phyloP scores from a whole-genome alignment of 2,797 vertebrate genomes.

The Toxotes lorentzi region DNA sequence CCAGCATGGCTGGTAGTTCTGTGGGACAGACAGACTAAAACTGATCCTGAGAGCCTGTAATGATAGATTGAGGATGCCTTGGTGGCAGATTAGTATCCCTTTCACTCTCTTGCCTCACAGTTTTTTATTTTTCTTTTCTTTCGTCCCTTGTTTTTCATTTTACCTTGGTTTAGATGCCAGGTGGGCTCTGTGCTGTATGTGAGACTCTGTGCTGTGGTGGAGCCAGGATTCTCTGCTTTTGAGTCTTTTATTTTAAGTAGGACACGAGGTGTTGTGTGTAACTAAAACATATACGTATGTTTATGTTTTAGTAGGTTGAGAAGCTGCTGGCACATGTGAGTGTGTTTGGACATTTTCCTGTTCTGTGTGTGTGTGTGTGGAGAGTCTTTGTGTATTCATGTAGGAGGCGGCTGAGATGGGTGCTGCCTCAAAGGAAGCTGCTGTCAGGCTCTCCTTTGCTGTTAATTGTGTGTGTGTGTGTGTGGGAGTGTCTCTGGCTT shows the following conservation, averaged over 20 bases:
- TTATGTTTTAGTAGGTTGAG: conserved; percentile 43
- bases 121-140: conserved; percentile 3
- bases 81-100: neutral
- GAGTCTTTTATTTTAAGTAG: conserved; percentile 53
- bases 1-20: conserved; percentile 4
- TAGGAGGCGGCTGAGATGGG: conserved; percentile 54
- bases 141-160: conserved; percentile 25
- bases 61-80: neutral
- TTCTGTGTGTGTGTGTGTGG: conserved; percentile 29
- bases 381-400: conserved; percentile 51
- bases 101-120: conserved; percentile 7
- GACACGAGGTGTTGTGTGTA: conserved; percentile 40
- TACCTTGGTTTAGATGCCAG: conserved; percentile 30
- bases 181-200: conserved; percentile 20
- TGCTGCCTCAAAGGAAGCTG: conserved; percentile 71
- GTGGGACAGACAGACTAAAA: neutral
- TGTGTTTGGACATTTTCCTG: conserved; percentile 41
- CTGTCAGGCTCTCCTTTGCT: conserved; percentile 71
- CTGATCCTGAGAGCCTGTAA: neutral
- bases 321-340: conserved; percentile 44
- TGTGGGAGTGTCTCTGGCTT: conserved; percentile 27
- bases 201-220: conserved; percentile 1
- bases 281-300: conserved; percentile 17
- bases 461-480: conserved; percentile 62
- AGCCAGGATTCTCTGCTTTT: conserved; percentile 37